Evolutionary conservation across 2,888 invertebrate genomes (phyloP).

Genomic region (Conistra vaccinii): DNA sequence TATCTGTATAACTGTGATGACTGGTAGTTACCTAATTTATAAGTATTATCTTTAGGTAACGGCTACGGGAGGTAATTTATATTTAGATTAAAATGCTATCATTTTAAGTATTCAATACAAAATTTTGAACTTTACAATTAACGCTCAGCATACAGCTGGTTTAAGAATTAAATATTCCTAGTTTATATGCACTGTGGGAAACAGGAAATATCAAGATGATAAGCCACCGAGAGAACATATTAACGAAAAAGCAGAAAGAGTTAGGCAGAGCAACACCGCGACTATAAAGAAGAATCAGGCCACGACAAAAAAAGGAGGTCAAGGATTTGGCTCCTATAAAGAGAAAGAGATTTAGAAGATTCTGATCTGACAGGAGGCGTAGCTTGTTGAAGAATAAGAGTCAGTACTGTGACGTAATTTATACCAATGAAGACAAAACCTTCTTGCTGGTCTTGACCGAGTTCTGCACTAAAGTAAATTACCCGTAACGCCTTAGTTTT

Average conservation of each 20-base stretch:
- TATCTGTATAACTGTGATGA: conserved; percentile 20
- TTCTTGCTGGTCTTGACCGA: conserved; percentile 47
- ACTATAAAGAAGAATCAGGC: background rate
- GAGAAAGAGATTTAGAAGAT: too few relatives aligned
- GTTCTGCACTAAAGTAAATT: conserved; percentile 37
- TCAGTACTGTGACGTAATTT: background rate
- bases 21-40: conserved; percentile 14
- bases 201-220: background rate
- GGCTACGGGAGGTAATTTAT: conserved; percentile 32
- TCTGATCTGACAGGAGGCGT: background rate
- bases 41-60: conserved; percentile 11
- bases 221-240: too few relatives aligned
- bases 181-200: background rate
- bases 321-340: background rate
- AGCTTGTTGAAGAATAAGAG: background rate
- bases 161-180: background rate
- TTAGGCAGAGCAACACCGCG: background rate
- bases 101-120: background rate
- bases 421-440: conserved; percentile 1
- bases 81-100: background rate
- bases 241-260: background rate
- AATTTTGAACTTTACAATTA: background rate
- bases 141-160: background rate
- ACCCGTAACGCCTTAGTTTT: conserved; percentile 39
- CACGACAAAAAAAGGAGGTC: background rate